Conservation (phyloP, 2,797 vertebrate genomes). For the Mycteria americana region DNA sequence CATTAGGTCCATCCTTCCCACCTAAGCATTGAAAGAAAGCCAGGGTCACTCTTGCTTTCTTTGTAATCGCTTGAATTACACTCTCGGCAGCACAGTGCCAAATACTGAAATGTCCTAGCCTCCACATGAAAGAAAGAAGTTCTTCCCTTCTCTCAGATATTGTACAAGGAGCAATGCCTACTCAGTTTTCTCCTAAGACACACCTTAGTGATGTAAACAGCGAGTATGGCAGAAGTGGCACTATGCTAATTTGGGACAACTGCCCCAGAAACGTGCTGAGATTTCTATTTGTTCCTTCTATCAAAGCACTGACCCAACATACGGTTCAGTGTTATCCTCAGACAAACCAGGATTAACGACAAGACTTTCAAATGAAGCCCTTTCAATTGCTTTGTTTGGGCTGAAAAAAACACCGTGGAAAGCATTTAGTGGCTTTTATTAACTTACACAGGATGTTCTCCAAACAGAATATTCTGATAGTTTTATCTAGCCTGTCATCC, state of each 20-base stretch:
- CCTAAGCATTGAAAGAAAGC: background rate
- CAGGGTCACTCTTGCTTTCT: background rate
- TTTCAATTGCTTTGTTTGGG: background rate
- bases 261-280: background rate
- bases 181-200: background rate
- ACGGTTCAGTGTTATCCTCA: background rate
- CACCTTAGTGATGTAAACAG: background rate
- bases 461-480: background rate
- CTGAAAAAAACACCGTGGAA: background rate
- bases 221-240: background rate
- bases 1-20: background rate
- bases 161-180: background rate
- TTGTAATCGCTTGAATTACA: background rate
- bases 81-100: background rate
- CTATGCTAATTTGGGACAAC: background rate
- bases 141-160: background rate
- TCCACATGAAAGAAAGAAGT: background rate
- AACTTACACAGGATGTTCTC: background rate
- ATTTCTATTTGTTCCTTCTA: background rate
- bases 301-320: background rate
- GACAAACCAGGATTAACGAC: background rate
- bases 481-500: background rate
- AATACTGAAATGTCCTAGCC: background rate
- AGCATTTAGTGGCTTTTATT: background rate
- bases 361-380: background rate